These are phyloP conservation scores for Drosophila ogumai DNA, from an alignment of 1,140 invertebrate species.

Conservation along the genomic window DNA sequence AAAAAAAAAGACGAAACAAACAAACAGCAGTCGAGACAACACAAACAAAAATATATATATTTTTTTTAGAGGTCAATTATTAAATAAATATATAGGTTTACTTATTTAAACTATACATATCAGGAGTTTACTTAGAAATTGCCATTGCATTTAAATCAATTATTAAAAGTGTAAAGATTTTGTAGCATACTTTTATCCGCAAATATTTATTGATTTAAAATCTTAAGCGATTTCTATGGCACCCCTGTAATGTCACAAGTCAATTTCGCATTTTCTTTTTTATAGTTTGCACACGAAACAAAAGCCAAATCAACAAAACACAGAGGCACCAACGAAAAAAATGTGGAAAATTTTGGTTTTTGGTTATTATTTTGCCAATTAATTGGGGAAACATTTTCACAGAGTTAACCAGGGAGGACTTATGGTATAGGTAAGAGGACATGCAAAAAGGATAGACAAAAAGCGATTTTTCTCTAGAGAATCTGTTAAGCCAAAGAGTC, in stretches of 20 bases:
- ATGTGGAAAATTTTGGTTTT: constrained; percentile 73
- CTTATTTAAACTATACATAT: constrained; percentile 21
- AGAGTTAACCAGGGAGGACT: neutral
- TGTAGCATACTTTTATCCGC: neutral
- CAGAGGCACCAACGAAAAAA: constrained; percentile 36
- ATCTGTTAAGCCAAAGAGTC: constrained; percentile 38
- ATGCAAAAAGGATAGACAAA: constrained; percentile 35
- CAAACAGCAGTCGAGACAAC: constrained; percentile 43
- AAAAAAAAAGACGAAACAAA: constrained; percentile 1
- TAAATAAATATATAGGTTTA: constrained; percentile 15
- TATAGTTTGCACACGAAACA: constrained; percentile 62
- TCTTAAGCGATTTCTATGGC: neutral
- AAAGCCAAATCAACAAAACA: constrained; percentile 38
- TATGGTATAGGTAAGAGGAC: constrained; percentile 15
- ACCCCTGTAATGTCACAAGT: neutral
- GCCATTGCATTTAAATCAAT: neutral
- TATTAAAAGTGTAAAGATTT: neutral
- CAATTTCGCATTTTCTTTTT: constrained; percentile 20
- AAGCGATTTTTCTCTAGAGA: constrained; percentile 30
- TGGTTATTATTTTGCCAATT: constrained; percentile 29
- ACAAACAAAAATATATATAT: constrained; percentile 41
- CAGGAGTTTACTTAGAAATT: neutral
- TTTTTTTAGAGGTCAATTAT: constrained; percentile 19
- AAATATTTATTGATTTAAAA: neutral
- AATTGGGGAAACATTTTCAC: neutral